Conservation (phyloP, 1,140 invertebrate genomes). For the Sipha flava region DNA sequence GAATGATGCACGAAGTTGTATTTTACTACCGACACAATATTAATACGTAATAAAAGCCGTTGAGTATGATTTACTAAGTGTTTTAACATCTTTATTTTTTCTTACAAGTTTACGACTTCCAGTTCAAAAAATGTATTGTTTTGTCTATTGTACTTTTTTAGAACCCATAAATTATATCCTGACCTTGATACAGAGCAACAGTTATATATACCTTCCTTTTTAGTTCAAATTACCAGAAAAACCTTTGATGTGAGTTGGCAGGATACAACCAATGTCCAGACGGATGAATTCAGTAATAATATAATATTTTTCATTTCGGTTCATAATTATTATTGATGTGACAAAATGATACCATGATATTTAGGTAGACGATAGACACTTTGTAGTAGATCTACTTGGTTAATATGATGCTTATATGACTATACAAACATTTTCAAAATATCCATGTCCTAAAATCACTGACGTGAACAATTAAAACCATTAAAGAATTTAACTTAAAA, state of each 20-base stretch:
- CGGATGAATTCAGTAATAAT: background rate
- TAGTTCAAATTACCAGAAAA: background rate
- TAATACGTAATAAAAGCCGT: background rate
- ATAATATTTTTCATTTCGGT: background rate
- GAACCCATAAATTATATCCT: background rate
- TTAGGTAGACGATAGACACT: too few species aligned
- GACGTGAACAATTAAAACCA: too few species aligned
- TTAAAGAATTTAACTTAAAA: too few species aligned
- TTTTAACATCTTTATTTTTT: conserved; percentile 3
- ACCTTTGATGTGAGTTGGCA: background rate
- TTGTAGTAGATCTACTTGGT: too few species aligned
- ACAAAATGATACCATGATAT: too few species aligned
- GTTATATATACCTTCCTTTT: background rate
- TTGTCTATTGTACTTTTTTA: background rate
- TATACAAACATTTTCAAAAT: too few species aligned
- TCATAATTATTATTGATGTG: too few species aligned
- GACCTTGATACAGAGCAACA: background rate
- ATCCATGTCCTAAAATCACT: too few species aligned
- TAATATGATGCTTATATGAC: too few species aligned
- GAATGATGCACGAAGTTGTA: background rate
- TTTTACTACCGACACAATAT: background rate
- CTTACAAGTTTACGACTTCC: background rate
- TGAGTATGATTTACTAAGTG: background rate
- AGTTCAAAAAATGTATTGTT: background rate
- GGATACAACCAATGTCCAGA: background rate